A percentile compares a stretch with the other conserved stretches of the same genome.
Conservation (phyloP, 1,140 invertebrate species). For the Calliphora vicina region DNA sequence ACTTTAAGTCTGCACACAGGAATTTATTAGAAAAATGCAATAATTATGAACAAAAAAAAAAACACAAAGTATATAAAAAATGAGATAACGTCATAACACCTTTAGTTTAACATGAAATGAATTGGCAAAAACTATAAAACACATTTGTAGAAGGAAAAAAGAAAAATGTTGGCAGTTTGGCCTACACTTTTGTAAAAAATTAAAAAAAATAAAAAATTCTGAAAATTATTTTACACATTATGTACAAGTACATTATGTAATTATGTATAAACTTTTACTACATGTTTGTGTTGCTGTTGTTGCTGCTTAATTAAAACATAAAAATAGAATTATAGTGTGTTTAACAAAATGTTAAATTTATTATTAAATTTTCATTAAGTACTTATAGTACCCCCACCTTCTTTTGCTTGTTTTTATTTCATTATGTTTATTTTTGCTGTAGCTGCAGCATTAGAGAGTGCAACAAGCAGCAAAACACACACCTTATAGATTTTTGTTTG, state of each 20-base stretch:
- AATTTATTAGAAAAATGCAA: neutral
- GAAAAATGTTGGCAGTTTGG: too few species aligned
- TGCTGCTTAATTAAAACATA: neutral
- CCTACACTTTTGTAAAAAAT: too few species aligned
- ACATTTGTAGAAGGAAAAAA: neutral
- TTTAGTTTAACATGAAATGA: neutral
- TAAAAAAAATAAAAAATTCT: too few species aligned
- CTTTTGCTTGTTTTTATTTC: neutral
- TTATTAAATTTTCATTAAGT: slow-evolving; percentile 27
- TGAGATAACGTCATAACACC: neutral
- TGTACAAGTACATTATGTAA: neutral
- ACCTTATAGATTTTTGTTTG: neutral
- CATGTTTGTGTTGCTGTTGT: too few species aligned
- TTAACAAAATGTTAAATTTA: slow-evolving; percentile 24
- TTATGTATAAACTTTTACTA: neutral
- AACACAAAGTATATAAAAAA: neutral
- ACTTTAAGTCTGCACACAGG: neutral
- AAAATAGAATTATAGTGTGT: slow-evolving; percentile 26
- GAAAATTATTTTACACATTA: neutral
- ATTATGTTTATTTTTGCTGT: neutral
- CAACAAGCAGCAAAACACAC: neutral
- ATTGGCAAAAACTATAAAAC: neutral
- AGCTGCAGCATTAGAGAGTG: neutral
- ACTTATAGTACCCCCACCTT: neutral
- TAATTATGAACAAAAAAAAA: neutral